Base-by-base conservation (phyloP, 2,113 vertebrate species). In the Dolichallabes microphthalmus region DNA sequence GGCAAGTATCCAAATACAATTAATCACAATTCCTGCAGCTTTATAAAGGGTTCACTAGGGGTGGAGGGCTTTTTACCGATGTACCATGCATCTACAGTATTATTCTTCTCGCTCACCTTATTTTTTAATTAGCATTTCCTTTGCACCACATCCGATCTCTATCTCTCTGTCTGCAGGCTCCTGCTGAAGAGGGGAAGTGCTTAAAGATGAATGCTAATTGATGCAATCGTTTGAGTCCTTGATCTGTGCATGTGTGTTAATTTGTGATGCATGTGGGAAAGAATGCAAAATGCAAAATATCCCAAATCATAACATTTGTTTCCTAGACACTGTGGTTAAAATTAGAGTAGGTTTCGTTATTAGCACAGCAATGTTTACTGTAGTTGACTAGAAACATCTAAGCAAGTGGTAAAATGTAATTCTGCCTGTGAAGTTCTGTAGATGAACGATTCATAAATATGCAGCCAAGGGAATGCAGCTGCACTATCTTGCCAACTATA, bases 381-480 rank as follows among this genome's bases (percentile, higher is more conserved):
- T 60, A 13, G 30, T 35, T 79, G 27, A 52, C 35, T 63, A 7
- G 58, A 6, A 45, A 57, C 27, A 55, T 73, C 13, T 52, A 45
- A 80, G 82, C 19, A 61, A 2, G 55, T 76, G 32, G 58, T 61
- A 22, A 27, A 60, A 27, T 30, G 58, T n/a, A n/a, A 80, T 35
- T 15, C 64, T 82, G 75, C 55, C 86, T 61, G 50, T 82, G 58
- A 27, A 35, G 27, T 64, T 45, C 53, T 32, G 45, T 66, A 85
- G 69, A 20, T 25, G 86, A 25, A 57, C 12, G 82, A 73, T 66
- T 75, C 84, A 66, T 57, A 60, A 80, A 86, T 85, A 80, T 86
- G 81, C 50, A 87, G 84, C 66, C 58, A 32, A 75, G 83, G 82
- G 69, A 85, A 57, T 86, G 81, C 53, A 39, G 80, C 80, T 85